Base-by-base conservation (phyloP, 2,797 vertebrate species). In the Pseudopleuronectes americanus region DNA sequence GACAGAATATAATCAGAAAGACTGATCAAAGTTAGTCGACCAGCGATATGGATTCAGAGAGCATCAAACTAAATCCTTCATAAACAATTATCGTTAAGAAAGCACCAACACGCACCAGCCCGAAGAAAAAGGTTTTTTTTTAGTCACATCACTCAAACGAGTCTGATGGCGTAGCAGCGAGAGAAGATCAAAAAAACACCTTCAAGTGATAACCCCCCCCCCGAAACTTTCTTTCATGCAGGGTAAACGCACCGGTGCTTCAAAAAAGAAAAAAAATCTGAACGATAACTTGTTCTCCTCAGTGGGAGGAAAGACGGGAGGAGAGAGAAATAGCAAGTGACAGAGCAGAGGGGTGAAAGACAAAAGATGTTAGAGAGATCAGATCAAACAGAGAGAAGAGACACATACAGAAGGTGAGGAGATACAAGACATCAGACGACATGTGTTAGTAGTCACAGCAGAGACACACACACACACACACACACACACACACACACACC, bases 351-450 rank as follows among this genome's bases (percentile, higher is more conserved):
- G 79, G 68, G 67, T 68, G 65, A 84, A 61, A 87, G 83, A 88
- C 49, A 62, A 74, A 71, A 74, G 71, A 66, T 22, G 71, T 65
- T 58, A 65, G 72, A 80, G 67, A 80, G 81, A 77, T 17, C 2
- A 75, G 79, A 87, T 90, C 78, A 86, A 86, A 87, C 26, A 1
- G 76, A 72, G 28, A 76, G 74, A 74, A 49, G 64, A 74, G 66
- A 67, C 49, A 19, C 36, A 67, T 36, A 9, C 22, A 31, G 68
- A 78, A 31, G 41, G 55, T 57, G 43, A 78, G 64, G 58, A 62
- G 36, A 81, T 14, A 64, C 45, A 14, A 47, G 71, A 81, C 78
- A 85, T 81, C 73, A 87, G 74, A 86, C 33, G 54, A 77, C 77
- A 72, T 65, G 64, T 84, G 84, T 84, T 80, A 49, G 74, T 7